Evolutionary conservation across 1,140 invertebrate species (phyloP).

Genomic region (Drosophila littoralis): DNA sequence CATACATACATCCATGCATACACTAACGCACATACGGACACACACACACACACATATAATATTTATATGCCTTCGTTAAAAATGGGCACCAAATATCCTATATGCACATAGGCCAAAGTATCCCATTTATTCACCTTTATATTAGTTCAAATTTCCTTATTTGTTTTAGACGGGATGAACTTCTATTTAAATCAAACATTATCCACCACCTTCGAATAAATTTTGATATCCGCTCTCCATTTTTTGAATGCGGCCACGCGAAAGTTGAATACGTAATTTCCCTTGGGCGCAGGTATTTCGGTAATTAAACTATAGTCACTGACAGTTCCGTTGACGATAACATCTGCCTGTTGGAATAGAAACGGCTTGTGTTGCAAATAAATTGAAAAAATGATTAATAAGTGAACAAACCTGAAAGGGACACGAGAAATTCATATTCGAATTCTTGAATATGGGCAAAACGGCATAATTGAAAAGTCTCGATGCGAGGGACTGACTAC

Average conservation of each 20-base stretch:
- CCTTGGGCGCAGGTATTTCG: constrained; percentile 48
- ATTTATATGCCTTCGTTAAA: no score
- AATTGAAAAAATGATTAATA: no score
- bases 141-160: no score
- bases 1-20: no score
- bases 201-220: background rate
- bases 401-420: constrained; percentile 14
- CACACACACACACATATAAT: no score
- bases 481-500: background rate
- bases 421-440: constrained; percentile 20
- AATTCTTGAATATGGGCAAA: background rate
- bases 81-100: no score
- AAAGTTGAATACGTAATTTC: constrained; percentile 45
- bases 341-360: constrained; percentile 38
- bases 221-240: constrained; percentile 22
- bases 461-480: background rate
- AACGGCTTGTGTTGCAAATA: no score
- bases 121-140: no score
- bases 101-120: no score
- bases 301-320: background rate
- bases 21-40: no score
- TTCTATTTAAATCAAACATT: no score
- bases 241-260: constrained; percentile 32
- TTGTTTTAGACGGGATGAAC: no score
- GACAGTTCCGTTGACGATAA: constrained; percentile 26